A percentile compares a stretch with the other conserved stretches of the same genome.
phyloP scores from a whole-genome alignment of 2,888 invertebrate species.

The Epistrophe grossulariae region DNA sequence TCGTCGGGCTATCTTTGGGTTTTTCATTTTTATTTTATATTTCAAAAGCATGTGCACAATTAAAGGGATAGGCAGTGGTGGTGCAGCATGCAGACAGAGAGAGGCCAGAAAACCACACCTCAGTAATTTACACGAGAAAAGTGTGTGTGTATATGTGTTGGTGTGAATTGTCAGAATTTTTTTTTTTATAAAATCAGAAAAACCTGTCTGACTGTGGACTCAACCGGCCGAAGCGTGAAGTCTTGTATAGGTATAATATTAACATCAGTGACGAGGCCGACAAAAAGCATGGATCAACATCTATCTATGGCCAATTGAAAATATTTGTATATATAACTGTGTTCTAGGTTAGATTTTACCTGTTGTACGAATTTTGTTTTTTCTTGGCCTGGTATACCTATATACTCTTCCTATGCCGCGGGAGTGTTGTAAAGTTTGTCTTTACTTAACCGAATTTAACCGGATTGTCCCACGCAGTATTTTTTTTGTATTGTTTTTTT shows the following conservation, averaged over 20 bases:
- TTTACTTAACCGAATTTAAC: constrained; percentile 37
- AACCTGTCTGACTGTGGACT: constrained; percentile 39
- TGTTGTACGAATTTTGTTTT: constrained; percentile 49
- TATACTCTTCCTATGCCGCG: not conserved
- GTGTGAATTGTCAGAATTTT: constrained; percentile 20
- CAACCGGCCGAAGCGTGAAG: constrained; percentile 25
- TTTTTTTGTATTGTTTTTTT: constrained; percentile 28
- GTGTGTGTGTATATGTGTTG: constrained; percentile 7
- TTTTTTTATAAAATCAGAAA: constrained; percentile 14
- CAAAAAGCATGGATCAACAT: constrained; percentile 33
- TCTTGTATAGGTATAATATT: not conserved
- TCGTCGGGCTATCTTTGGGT: constrained; percentile 28
- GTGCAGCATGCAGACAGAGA: constrained; percentile 15
- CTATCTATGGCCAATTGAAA: constrained; percentile 45
- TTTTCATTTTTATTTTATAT: constrained; percentile 40
- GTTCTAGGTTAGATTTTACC: constrained; percentile 61
- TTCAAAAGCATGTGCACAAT: constrained; percentile 36
- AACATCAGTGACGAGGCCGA: constrained; percentile 15
- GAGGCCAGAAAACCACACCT: constrained; percentile 60
- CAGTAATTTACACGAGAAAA: constrained; percentile 17
- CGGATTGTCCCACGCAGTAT: constrained; percentile 67
- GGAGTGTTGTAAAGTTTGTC: constrained; percentile 46
- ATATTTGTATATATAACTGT: not conserved
- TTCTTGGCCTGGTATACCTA: constrained; percentile 18
- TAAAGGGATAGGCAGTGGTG: constrained; percentile 20